A percentile compares a stretch with the other conserved stretches of the same genome.
Evolutionary conservation across 2,888 invertebrate genomes (phyloP).

Genomic region (Drosophila robusta): DNA sequence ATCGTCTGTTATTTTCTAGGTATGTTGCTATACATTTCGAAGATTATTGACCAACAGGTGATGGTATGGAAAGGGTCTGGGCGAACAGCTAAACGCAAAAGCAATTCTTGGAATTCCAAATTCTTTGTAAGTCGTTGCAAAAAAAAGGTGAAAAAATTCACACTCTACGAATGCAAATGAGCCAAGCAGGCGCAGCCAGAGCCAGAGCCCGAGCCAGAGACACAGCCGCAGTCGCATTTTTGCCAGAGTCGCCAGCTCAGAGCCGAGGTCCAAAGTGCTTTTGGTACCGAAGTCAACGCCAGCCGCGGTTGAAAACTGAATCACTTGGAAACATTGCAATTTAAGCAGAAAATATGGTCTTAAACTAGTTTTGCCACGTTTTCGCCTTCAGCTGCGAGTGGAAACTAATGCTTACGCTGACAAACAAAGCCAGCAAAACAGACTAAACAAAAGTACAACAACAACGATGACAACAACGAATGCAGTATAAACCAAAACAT

Average conservation of each 20-base stretch:
- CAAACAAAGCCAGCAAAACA: slow-evolving; percentile 31
- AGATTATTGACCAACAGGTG: slow-evolving; percentile 24
- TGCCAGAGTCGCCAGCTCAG: background rate
- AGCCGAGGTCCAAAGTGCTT: slow-evolving; percentile 20
- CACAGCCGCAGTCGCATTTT: background rate
- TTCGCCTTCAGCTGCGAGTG: slow-evolving; percentile 36
- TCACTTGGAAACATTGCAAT: slow-evolving; percentile 75
- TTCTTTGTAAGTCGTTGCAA: slow-evolving; percentile 60
- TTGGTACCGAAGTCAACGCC: background rate
- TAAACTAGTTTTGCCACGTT: slow-evolving; percentile 75
- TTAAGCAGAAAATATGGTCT: slow-evolving; percentile 78
- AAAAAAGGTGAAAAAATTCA: slow-evolving; percentile 67
- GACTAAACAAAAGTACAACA: slow-evolving; percentile 17
- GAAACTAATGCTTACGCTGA: slow-evolving; percentile 35
- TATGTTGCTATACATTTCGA: too few species aligned
- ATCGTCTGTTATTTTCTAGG: too few species aligned
- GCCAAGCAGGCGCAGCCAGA: slow-evolving; percentile 11
- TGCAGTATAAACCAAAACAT: background rate
- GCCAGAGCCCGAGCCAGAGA: background rate
- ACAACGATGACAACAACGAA: slow-evolving; percentile 6
- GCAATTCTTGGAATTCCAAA: slow-evolving; percentile 64
- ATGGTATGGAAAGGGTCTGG: slow-evolving; percentile 2
- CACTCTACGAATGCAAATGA: slow-evolving; percentile 61
- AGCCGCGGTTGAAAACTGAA: slow-evolving; percentile 54
- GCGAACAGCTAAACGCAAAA: slow-evolving; percentile 34